Conservation (phyloP, 1,140 invertebrate genomes). For the Plutomurus gul region DNA sequence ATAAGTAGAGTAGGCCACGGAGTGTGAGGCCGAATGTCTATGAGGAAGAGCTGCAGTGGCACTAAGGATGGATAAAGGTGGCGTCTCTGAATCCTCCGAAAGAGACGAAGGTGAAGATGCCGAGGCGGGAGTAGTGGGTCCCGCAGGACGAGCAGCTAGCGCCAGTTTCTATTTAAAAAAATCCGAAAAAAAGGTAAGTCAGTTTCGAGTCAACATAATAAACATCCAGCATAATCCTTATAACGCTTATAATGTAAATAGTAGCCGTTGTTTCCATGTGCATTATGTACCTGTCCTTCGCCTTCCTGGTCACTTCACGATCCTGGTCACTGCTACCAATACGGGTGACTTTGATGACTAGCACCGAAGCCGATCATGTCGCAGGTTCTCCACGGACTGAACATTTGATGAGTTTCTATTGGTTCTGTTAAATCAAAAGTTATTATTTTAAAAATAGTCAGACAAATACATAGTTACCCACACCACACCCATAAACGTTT, state of each 20-base stretch:
- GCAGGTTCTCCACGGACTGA: neutral
- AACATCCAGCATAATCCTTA: too few relatives aligned
- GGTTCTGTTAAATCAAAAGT: neutral
- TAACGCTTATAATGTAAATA: too few relatives aligned
- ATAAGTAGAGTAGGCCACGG: constrained; percentile 46
- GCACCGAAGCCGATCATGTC: constrained; percentile 13
- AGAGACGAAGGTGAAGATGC: constrained; percentile 38
- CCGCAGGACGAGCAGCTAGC: constrained; percentile 50
- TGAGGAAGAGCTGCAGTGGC: constrained; percentile 35
- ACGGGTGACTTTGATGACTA: constrained; percentile 15
- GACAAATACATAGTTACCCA: too few relatives aligned
- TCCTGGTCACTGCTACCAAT: constrained; percentile 18
- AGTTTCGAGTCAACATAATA: too few relatives aligned
- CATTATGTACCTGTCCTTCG: too few relatives aligned
- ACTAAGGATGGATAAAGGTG: constrained; percentile 29
- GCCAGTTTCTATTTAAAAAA: constrained; percentile 54
- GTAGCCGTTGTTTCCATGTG: too few relatives aligned
- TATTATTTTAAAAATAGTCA: neutral
- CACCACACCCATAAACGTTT: too few relatives aligned
- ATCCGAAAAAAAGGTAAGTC: too few relatives aligned
- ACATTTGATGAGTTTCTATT: neutral
- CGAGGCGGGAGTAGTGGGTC: constrained; percentile 48
- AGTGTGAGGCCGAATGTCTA: constrained; percentile 32
- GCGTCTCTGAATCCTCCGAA: constrained; percentile 16
- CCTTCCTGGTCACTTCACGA: too few relatives aligned